These are phyloP conservation scores for Aplysia californica DNA, from an alignment of 1,140 invertebrate genomes.

Conservation along the genomic window DNA sequence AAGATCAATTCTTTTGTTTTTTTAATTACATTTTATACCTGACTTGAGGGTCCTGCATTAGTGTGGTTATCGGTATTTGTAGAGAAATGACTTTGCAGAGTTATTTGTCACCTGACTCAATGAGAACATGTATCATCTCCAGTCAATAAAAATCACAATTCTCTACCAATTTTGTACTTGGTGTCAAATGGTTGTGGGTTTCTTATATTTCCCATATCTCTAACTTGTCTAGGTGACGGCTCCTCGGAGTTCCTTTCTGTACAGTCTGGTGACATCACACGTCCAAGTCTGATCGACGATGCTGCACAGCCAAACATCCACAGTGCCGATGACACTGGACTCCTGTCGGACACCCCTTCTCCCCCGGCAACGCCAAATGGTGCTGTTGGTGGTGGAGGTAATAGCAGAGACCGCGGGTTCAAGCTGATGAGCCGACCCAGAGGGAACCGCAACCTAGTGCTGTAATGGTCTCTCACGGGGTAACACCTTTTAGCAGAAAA, in stretches of 20 bases:
- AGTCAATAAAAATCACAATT: not conserved
- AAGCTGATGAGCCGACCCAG: not conserved
- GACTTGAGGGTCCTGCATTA: not conserved
- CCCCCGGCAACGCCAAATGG: constrained; percentile 10
- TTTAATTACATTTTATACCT: not conserved
- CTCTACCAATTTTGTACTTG: not conserved
- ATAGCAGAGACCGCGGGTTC: not conserved
- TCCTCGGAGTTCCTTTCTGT: not conserved
- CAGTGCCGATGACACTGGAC: not conserved
- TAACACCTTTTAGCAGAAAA: not conserved
- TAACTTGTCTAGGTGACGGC: too few species aligned
- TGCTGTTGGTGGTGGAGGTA: not conserved
- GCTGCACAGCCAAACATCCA: not conserved
- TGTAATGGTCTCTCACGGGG: not conserved
- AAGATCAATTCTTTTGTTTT: not conserved
- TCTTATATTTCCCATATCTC: not conserved
- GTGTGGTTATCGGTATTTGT: not conserved
- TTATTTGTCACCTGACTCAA: not conserved
- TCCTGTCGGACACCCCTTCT: not conserved
- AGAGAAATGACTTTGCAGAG: not conserved
- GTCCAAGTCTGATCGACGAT: not conserved
- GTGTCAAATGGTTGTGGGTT: not conserved
- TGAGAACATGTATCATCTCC: not conserved
- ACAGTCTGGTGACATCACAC: constrained; percentile 10
- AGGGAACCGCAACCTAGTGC: not conserved